Base-by-base conservation (phyloP, 2,113 vertebrate species). In the Hippolais icterina region DNA sequence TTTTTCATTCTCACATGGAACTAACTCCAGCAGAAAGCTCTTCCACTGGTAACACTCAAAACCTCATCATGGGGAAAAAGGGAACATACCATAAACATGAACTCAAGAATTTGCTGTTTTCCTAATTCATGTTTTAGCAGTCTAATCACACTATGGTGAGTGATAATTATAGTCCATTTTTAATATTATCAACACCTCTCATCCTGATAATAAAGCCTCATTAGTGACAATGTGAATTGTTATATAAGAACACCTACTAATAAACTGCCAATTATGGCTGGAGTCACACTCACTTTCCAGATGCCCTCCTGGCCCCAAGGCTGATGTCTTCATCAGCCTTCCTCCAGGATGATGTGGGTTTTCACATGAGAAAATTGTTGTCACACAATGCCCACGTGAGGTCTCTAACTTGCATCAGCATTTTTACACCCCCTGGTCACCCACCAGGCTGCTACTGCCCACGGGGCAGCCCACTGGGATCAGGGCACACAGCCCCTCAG, bases 251-350 rank as follows among this genome's bases (percentile, higher is more conserved):
- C 64, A 56, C 6, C 12, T 86, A 9, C 7, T 52, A 78, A 57
- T 5, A 80, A 39, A 44, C 8, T 39, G 37, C 5, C 6, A 33
- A 1, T 42, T 69, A 4, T 60, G 11, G 18, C 19, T 80, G 27
- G 7, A 18, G 10, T 37, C 2, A 7, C 0, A 0, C 12, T 82
- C 14, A 25, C 15, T 19, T 15, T 52, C 12, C n/a, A 72, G 18
- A 39, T 15, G 8, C 8, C 12, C 2, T 80, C 19, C 47, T 53
- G 25, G 16, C 17, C 8, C 17, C 24, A 12, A 47, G 18, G 21
- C 2, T 42, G n/a, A 50, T 9, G 5, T 12, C 37, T 39, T 39
- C 31, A 29, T 33, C 42, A 70, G n/a, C 56, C 13, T 92, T 87
- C 5, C 28, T 37, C 11, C 18, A 41, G 28, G 17, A 57, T 1